Conservation (phyloP, 2,113 vertebrate genomes). For the Bagarius yarrelli region DNA sequence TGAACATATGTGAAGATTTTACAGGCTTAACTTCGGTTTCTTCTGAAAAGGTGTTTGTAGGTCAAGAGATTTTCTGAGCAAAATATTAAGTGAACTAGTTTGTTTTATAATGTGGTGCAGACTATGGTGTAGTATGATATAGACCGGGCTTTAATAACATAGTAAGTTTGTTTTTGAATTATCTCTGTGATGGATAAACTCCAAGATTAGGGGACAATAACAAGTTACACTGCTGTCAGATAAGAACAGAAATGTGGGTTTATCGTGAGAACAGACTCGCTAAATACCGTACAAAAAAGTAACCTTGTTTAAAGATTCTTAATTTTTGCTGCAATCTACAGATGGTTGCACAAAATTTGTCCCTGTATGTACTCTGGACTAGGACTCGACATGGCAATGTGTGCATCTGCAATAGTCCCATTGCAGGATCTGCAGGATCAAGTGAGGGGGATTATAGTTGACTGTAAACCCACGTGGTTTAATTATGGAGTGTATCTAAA, state of each 20-base stretch:
- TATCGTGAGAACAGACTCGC: not conserved
- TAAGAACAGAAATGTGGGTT: not conserved
- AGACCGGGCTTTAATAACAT: not conserved
- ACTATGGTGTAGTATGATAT: not conserved
- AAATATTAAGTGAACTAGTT: not conserved
- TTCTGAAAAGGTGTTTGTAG: conserved; percentile 18
- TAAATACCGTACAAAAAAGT: not conserved
- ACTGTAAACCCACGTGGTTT: too few relatives aligned
- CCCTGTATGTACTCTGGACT: not conserved
- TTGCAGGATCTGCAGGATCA: too few relatives aligned
- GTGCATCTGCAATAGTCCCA: too few relatives aligned
- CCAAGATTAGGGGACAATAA: not conserved
- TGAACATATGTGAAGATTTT: conserved; percentile 27
- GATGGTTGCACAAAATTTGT: not conserved
- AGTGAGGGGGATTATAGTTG: too few relatives aligned
- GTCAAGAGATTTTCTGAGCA: not conserved
- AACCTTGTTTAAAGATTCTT: not conserved
- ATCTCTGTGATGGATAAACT: not conserved
- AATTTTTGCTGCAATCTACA: not conserved
- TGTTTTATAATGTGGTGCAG: not conserved
- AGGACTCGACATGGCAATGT: too few relatives aligned
- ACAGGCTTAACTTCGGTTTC: not conserved
- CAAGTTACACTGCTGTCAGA: not conserved
- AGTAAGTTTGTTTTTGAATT: not conserved
- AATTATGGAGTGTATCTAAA: too few relatives aligned